Base-by-base conservation (phyloP, 2,113 vertebrate genomes). In the Heterochromis multidens region DNA sequence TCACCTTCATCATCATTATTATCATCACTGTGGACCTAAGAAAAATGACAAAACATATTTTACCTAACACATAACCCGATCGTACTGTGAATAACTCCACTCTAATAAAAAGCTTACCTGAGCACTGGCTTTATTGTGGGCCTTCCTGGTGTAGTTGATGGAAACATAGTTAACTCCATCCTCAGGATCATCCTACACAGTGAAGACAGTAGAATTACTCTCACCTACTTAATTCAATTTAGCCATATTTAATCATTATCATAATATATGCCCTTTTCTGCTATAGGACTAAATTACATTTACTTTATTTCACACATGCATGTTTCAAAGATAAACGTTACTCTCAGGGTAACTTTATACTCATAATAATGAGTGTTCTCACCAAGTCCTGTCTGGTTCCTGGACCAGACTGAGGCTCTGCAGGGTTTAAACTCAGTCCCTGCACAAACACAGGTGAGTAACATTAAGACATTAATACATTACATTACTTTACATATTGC, bases 301-400 rank as follows among this genome's bases (percentile, higher is more conserved):
- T 40, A 3, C 10, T 40, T 40, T 40, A n/a, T n/a, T n/a, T 33
- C 33, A 33, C 33, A 33, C 4, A 40, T 0, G 25, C 5, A 67
- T 40, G 1, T 0, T 19, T 0, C 37, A 43, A 10, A 43, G 4
- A 25, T 43, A 13, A 43, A 19, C 25, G 65, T 70, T 46, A 23
- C 21, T 0, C 33, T 8, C 33, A 43, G n/a, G 16, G 13, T 25
- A 43, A 16, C n/a, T 16, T 9, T 59, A 29, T 67, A 49, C 25
- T 72, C 3, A 6, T 46, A 0, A 70, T 70, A 72, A 9, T 27
- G 25, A 46, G 0, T 49, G 65, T 19, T 7, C 65, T 72, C 40
- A 49, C 40, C 23, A 11, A 12, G 9, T 49, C 25, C 16, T 49
- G 65, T 46, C 40, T 27, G 5, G 10, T 70, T 19, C 16, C 16